phyloP scores from a whole-genome alignment of 2,113 vertebrate species.

The Pristiophorus japonicus region DNA sequence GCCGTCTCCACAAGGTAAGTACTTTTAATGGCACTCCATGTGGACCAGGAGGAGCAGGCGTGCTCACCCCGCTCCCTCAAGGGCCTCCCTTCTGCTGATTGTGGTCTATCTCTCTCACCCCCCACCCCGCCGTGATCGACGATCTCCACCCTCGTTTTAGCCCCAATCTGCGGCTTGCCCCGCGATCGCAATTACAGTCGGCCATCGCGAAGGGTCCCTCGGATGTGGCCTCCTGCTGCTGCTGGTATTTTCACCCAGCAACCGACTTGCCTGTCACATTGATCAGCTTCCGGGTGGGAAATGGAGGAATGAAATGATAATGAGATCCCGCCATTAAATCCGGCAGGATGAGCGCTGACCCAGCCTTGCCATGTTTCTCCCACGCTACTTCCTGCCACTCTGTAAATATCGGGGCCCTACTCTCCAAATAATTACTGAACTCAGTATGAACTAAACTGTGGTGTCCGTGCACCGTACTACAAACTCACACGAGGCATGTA shows the following conservation, averaged over 20 bases:
- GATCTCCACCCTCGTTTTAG: neutral
- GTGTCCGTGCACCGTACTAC: too few relatives aligned
- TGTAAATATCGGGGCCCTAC: neutral
- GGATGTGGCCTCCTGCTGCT: neutral
- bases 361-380: too few relatives aligned
- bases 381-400: too few relatives aligned
- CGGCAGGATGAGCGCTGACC: neutral
- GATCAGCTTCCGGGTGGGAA: neutral
- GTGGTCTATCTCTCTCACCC: neutral
- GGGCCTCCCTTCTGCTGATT: neutral
- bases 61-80: neutral
- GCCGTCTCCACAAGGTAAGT: neutral
- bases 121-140: neutral
- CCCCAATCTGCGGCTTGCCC: too few relatives aligned
- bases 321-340: neutral
- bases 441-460: neutral
- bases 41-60: neutral
- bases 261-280: neutral
- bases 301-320: neutral
- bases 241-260: neutral
- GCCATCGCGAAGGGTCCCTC: neutral
- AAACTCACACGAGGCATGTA: too few relatives aligned
- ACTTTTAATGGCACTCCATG: neutral
- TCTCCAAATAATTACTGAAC: neutral
- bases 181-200: neutral